Base-by-base conservation (phyloP, 2,888 invertebrate species). In the Lochmaea capreae region DNA sequence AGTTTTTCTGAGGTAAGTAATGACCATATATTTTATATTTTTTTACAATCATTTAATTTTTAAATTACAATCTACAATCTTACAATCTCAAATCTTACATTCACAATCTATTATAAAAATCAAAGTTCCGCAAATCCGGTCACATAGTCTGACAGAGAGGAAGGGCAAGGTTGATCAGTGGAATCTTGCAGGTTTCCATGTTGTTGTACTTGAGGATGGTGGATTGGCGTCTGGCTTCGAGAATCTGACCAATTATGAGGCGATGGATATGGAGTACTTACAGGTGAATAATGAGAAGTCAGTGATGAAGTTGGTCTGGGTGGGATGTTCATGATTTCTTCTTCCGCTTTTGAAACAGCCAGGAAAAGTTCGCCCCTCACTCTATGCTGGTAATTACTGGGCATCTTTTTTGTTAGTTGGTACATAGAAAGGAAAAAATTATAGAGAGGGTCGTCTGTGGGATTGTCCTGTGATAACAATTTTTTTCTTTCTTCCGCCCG, bases 1-100 rank as follows among this genome's bases (percentile, higher is more conserved):
- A 18, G 71, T 73, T 49, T 76, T 69, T 54, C 46, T 74, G 39
- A 76, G 76, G 71, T 71, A 71, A 54, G 65, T 65, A 26, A 18
- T 22, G 12, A 59, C 6, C 12, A 14, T 59, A 22, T 61, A 61
- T 61, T 61, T 22, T 22, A 22, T 22, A 2, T 61, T 61, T 18
- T 61, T 61, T 61, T 16, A 22, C 22, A 22, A 22, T 22, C 22
- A 22, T 42, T 42, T 11, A 2, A 42, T 10, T 10, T 42, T 42
- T 10, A 42, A 11, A 42, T 42, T 42, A 42, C 8, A 42, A 1
- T 11, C 11, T 42, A 10, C 11, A 10, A 42, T 42, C 11, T 42
- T 22, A 22, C 22, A 22, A 22, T 22, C 22, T 22, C 22, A 22
- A 22, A 22, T 22, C 22, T 22, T 42, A 42, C 11, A 42, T 42